A percentile compares a stretch with the other conserved stretches of the same genome.
These are phyloP conservation scores for Peromyscus aztecus DNA, from an alignment of 2,797 vertebrate genomes.

Conservation along the genomic window DNA sequence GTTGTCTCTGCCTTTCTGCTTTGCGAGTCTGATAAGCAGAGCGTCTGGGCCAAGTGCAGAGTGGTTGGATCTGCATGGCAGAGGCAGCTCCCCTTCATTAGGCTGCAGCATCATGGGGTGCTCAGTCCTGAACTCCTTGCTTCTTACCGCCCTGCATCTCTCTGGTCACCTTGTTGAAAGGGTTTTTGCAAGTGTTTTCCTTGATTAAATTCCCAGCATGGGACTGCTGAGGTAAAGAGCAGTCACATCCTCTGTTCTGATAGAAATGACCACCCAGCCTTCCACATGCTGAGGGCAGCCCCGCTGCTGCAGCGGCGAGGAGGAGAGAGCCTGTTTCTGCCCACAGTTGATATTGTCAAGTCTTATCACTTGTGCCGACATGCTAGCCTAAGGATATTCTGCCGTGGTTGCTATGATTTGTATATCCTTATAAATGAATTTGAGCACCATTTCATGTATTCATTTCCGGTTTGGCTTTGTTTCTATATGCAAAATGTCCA, in stretches of 20 bases:
- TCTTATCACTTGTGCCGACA: neutral
- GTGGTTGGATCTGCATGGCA: neutral
- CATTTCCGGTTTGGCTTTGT: neutral
- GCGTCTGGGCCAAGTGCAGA: too few relatives aligned
- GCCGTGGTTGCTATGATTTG: neutral
- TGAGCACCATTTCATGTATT: neutral
- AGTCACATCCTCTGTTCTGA: neutral
- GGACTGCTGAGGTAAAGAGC: neutral
- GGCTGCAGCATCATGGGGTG: too few relatives aligned
- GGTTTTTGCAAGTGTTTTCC: neutral
- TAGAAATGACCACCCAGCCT: neutral
- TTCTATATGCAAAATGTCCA: neutral
- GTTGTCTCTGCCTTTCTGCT: neutral
- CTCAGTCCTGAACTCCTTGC: neutral
- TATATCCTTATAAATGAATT: neutral
- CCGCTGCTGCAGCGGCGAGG: fast-evolving
- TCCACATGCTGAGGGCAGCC: neutral
- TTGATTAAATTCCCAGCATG: neutral
- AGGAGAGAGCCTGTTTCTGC: neutral
- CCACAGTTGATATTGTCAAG: neutral
- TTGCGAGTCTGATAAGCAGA: neutral
- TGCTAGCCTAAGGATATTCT: neutral
- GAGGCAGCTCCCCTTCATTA: neutral
- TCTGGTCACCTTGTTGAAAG: neutral
- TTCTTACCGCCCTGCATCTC: neutral